Evolutionary conservation across 2,888 invertebrate species (phyloP), one percentile per base, ranked within the genome.

Genomic region (Cantharis rufa): DNA sequence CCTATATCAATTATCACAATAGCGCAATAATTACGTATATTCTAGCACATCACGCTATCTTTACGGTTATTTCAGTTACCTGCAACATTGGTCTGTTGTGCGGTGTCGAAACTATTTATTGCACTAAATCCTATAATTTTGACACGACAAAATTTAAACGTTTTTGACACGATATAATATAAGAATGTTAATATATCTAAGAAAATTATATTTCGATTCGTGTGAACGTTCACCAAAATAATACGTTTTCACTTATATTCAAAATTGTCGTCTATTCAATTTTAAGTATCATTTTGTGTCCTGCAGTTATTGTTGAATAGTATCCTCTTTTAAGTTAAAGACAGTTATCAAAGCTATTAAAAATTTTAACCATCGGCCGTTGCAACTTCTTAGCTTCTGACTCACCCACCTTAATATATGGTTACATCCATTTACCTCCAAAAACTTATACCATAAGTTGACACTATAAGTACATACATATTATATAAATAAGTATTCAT

Each of bases 81-180:
- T 75, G 77, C 71, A 78, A 75, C 79, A 66, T 66, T 66, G n/a
- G 78, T 78, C 77, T 78, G 77, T 74, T 80, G 74, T 77, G 76
- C 71, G 76, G 80, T 81, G 81, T 81, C 81, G 81, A 81, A 80
- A 81, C 81, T 78, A 78, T 81, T 81, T 81, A 81, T 79, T 78
- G 79, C 78, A 77, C 70, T 79, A 79, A 80, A 78, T 79, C 80
- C 79, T 81, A 80, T 81, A 81, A 81, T 81, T 81, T 81, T 80
- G 76, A 81, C 81, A 79, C 79, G 78, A 77, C 69, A 21, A 72
- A 75, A 71, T 78, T 75, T 80, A 81, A 81, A 78, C 78, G 75
- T 70, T 81, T 76, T 69, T 75, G 77, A 79, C 81, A 81, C 80
- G 81, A 80, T 77, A 75, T 70, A 69, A 71, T 28, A 77, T 63